Base-by-base conservation (phyloP, 2,113 vertebrate genomes). In the Psilopogon haemacephalus region DNA sequence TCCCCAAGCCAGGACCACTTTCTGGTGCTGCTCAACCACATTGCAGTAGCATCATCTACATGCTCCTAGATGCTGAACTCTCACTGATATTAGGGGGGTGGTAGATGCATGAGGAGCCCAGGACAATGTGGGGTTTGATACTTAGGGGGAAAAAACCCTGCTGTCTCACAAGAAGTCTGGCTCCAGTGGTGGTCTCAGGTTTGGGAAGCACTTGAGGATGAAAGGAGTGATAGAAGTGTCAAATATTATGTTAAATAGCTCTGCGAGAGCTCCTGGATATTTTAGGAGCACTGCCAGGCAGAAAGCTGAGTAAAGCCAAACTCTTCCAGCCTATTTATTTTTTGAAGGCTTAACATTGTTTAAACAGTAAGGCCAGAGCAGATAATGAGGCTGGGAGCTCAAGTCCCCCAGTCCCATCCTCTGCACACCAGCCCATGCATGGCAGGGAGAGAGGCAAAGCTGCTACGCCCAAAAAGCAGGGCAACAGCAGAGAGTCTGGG, bases 171-270 rank as follows among this genome's bases (percentile, higher is more conserved):
- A 54, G 56, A 26, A 60, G 24, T 30, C 44, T 20, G 48, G 38
- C 73, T 95, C 19, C 69, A 80, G 50, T 0, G 2, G 67, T 68
- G 89, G 54, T 64, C 56, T 68, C 4, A 12, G 30, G 21, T 72
- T 85, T 74, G 72, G 64, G 67, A 84, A 95, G 54, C 79, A 73
- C 80, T 95, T 82, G 27, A 24, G 89, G 55, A 85, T 84, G 75
- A 86, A 86, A 91, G 63, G 38, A 75, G 42, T 23, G 71, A 74
- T 93, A 65, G 76, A 90, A 95, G 62, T 90, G 69, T 92, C 77
- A 94, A 95, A 87, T 94, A 80, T 77, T 72, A 82, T 83, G 68
- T 87, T 83, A 72, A 94, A 91, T 27, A 84, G 21, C 69, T 77
- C 81, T 1, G 11, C 11, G 5, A 87, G 68, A 86, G 88, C 64